Percentiles rank a stretch among this genome's conserved stretches.
These are phyloP conservation scores for Python bivittatus DNA, from an alignment of 2,113 vertebrate species.

Conservation along the genomic window DNA sequence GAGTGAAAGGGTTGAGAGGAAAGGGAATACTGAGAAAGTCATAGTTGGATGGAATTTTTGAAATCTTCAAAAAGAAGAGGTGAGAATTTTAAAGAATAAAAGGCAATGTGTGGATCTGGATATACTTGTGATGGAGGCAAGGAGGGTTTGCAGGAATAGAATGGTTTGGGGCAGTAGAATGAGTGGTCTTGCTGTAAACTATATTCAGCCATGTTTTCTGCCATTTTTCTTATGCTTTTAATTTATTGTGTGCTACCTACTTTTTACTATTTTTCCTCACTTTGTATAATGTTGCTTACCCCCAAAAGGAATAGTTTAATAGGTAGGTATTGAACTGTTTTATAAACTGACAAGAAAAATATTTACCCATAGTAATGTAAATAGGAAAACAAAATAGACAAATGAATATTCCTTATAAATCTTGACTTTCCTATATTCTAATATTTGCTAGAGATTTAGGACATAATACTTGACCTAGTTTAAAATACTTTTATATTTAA, in stretches of 20 bases:
- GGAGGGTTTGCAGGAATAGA: not conserved
- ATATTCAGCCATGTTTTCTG: not conserved
- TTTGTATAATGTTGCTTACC: not conserved
- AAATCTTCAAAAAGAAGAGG: not conserved
- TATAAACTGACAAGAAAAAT: not conserved
- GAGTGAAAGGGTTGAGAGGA: not conserved
- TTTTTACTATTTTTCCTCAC: not conserved
- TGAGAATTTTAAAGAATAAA: not conserved
- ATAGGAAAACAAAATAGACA: constrained; percentile 7
- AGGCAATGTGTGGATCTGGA: not conserved
- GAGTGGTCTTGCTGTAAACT: not conserved
- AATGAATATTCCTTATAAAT: constrained; percentile 23
- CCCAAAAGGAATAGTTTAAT: not conserved
- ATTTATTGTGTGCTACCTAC: not conserved
- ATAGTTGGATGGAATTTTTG: not conserved
- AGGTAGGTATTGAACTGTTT: not conserved
- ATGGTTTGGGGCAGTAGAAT: not conserved
- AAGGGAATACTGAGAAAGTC: not conserved
- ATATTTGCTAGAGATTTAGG: constrained; percentile 1
- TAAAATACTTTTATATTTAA: constrained; percentile 28
- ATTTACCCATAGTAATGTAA: not conserved
- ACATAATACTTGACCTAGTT: constrained; percentile 24
- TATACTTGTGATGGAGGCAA: not conserved
- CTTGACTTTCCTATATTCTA: not conserved
- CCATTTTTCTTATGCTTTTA: not conserved